phyloP scores from a whole-genome alignment of 2,113 vertebrate species.

The Asarcornis scutulata region DNA sequence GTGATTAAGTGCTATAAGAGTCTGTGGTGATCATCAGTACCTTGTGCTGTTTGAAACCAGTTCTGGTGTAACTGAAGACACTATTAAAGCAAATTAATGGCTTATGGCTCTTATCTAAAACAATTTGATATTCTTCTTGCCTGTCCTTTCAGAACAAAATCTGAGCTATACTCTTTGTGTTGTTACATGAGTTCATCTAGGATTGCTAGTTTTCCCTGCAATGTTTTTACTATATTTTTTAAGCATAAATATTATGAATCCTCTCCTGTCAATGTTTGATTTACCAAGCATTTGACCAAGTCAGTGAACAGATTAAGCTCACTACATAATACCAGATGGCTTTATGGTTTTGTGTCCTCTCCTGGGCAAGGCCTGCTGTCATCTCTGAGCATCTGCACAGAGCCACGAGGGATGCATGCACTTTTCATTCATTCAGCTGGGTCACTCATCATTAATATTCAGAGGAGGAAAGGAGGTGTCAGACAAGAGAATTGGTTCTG shows the following conservation, averaged over 20 bases:
- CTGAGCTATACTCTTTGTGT: not conserved
- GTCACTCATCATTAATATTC: conserved; percentile 40
- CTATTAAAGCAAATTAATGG: not conserved
- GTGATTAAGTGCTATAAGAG: not conserved
- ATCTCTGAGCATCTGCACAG: conserved; percentile 54
- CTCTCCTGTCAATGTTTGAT: conserved; percentile 36
- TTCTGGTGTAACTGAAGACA: not conserved
- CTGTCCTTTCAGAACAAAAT: not conserved
- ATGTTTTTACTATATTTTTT: conserved; percentile 16
- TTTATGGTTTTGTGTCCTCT: conserved; percentile 19
- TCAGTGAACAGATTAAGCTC: conserved; percentile 49
- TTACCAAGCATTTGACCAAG: conserved; percentile 60
- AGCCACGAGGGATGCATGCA: conserved; percentile 24
- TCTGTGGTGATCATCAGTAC: not conserved
- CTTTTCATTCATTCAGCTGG: conserved; percentile 65
- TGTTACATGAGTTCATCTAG: not conserved
- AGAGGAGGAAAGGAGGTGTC: not conserved
- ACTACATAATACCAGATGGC: conserved; percentile 44
- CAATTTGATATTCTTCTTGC: not conserved
- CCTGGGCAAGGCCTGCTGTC: conserved; percentile 44
- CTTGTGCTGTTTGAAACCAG: not conserved
- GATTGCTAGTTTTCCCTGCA: not conserved
- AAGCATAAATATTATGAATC: conserved; percentile 38
- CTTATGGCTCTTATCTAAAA: not conserved
- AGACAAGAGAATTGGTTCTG: conserved; percentile 45